phyloP scores from a whole-genome alignment of 2,888 invertebrate species.

The Arrhopalites spinosus region DNA sequence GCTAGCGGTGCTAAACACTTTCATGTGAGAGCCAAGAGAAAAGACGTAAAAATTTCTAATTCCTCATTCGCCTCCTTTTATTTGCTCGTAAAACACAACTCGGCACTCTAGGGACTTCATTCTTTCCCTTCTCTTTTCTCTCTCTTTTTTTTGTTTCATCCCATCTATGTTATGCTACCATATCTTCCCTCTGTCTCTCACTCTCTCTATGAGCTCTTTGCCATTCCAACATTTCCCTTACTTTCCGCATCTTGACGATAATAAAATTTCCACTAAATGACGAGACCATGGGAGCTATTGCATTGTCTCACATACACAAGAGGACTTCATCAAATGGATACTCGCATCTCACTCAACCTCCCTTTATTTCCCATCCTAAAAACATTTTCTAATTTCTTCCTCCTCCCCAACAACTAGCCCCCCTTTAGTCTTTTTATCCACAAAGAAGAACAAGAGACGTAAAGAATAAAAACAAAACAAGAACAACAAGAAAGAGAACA shows the following conservation, averaged over 20 bases:
- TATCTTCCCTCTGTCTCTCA: constrained; percentile 6
- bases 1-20: constrained; percentile 42
- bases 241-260: constrained; percentile 26
- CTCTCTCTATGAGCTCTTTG: constrained; percentile 22
- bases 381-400: constrained; percentile 28
- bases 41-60: constrained; percentile 48
- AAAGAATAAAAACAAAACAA: background rate
- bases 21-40: constrained; percentile 37
- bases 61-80: constrained; percentile 44
- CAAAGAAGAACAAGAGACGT: constrained; percentile 7
- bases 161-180: background rate
- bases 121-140: constrained; percentile 31
- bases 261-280: constrained; percentile 37
- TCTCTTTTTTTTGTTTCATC: background rate
- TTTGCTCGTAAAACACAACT: constrained; percentile 48
- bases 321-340: constrained; percentile 34
- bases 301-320: constrained; percentile 4
- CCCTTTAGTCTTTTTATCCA: constrained; percentile 12
- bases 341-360: constrained; percentile 13
- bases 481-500: background rate
- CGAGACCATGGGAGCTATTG: constrained; percentile 35
- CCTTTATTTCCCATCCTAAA: constrained; percentile 24
- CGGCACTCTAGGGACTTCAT: constrained; percentile 48
- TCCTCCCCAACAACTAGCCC: constrained; percentile 19
- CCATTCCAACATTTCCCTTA: constrained; percentile 24